Conservation (phyloP, 2,113 vertebrate species). For the Seriola quinqueradiata region DNA sequence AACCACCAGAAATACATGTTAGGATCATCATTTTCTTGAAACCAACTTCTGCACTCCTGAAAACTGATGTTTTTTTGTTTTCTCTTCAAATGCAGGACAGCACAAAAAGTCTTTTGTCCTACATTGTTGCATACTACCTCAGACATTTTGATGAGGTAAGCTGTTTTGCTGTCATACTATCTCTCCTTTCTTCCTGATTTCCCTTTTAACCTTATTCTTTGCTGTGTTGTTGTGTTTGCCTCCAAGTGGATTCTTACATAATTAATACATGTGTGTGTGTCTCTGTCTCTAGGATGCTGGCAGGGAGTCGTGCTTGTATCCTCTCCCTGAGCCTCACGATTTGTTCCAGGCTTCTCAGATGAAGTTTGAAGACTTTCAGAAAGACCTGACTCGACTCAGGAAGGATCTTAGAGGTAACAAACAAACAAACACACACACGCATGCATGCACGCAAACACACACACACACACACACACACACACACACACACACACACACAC, state of each 20-base stretch:
- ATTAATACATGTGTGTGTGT: background rate
- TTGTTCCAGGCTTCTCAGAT: constrained; percentile 96
- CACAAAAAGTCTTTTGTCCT: constrained; percentile 92
- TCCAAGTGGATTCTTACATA: background rate
- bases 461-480: no score
- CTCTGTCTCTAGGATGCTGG: constrained; percentile 88
- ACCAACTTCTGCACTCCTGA: background rate
- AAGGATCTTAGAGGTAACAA: constrained; percentile 94
- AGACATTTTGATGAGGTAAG: constrained; percentile 95
- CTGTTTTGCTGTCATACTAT: background rate
- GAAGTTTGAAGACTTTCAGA: constrained; percentile 98
- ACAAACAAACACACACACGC: constrained; percentile 1
- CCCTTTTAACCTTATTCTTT: background rate
- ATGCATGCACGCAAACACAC: constrained; percentile 5
- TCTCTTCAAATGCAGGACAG: constrained; percentile 88
- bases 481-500: no score
- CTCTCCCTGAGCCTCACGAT: constrained; percentile 97
- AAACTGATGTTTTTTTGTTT: constrained; percentile 22
- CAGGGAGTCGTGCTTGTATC: constrained; percentile 92
- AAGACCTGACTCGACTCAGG: constrained; percentile 92
- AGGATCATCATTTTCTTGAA: background rate
- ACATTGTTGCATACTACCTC: constrained; percentile 94
- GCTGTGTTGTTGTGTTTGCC: background rate
- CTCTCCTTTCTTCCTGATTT: background rate
- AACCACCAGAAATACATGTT: background rate